Percentiles rank a stretch among this genome's conserved stretches.
phyloP scores from a whole-genome alignment of 2,888 invertebrate genomes.

The Agrilus cyanescens region DNA sequence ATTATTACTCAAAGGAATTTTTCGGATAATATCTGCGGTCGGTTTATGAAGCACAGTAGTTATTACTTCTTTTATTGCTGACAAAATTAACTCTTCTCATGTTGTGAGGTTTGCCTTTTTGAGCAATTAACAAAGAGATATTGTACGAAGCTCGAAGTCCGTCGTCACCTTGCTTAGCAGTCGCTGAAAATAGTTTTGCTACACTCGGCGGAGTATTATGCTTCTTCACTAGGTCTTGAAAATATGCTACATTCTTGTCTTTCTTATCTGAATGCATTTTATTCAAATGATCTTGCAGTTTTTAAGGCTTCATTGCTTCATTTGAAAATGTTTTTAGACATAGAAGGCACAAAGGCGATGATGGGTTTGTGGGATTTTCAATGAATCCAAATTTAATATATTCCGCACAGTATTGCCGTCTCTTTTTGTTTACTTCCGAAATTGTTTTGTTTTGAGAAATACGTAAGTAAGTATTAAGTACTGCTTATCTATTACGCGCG shows the following conservation, averaged over 20 bases:
- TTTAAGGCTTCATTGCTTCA: conserved; percentile 15
- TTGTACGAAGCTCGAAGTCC: conserved; percentile 11
- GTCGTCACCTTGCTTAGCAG: conserved; percentile 7
- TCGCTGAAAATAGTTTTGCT: conserved; percentile 6
- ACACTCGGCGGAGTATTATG: not conserved
- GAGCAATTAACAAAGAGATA: conserved; percentile 9
- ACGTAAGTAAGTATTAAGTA: too few species aligned
- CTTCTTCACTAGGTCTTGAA: conserved; percentile 6
- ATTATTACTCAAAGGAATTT: conserved; percentile 11
- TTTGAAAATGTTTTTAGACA: conserved; percentile 19
- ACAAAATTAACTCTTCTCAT: conserved; percentile 13
- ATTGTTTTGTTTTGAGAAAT: too few species aligned
- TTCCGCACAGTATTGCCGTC: conserved; percentile 7
- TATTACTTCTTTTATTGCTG: conserved; percentile 13
- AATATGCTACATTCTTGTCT: conserved; percentile 5
- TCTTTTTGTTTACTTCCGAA: too few species aligned
- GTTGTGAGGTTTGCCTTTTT: conserved; percentile 9
- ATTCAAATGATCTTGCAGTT: conserved; percentile 9
- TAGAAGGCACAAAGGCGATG: conserved; percentile 9
- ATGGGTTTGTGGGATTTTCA: not conserved
- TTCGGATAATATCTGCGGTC: conserved; percentile 9
- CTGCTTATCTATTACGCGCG: too few species aligned
- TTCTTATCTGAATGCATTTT: conserved; percentile 10
- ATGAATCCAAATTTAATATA: conserved; percentile 11
- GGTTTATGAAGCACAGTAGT: conserved; percentile 14